A percentile compares a stretch with the other conserved stretches of the same genome.
Evolutionary conservation across 2,113 vertebrate species (phyloP).

Genomic region (Coryphaenoides rupestris): DNA sequence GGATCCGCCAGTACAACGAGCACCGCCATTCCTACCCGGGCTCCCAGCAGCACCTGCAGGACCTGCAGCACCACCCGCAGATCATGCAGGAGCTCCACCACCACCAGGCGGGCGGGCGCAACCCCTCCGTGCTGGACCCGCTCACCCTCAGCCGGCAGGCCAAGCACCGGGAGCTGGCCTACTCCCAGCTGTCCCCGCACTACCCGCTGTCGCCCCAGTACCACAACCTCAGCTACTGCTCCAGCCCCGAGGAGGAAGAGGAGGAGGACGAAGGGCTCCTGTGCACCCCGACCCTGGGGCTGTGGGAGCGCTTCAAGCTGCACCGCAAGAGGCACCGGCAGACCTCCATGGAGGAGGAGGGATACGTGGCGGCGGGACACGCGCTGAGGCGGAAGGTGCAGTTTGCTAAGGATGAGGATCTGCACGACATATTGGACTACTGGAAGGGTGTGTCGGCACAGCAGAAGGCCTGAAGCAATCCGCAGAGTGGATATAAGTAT

Average conservation of each 20-base stretch:
- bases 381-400: conserved; percentile 96
- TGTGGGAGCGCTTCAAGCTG: conserved; percentile 94
- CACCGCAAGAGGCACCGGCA: conserved; percentile 89
- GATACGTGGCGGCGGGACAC: conserved; percentile 93
- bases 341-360: conserved; percentile 79
- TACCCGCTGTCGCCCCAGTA: conserved; percentile 92
- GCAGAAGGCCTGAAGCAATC: conserved; percentile 89
- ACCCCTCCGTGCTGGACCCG: conserved; percentile 90
- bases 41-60: conserved; percentile 76
- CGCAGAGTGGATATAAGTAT: conserved; percentile 30
- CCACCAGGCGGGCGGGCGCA: conserved; percentile 72
- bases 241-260: conserved; percentile 87
- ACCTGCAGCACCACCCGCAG: conserved; percentile 67
- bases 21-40: conserved; percentile 95
- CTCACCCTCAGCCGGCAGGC: conserved; percentile 78
- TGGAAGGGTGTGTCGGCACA: conserved; percentile 98
- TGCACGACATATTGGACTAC: conserved; percentile 98
- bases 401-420: conserved; percentile 97
- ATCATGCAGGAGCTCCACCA: conserved; percentile 66
- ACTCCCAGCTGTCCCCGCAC: conserved; percentile 90
- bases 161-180: conserved; percentile 87
- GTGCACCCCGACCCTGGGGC: conserved; percentile 85
- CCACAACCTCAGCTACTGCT: conserved; percentile 91
- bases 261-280: conserved; percentile 75
- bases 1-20: conserved; percentile 87